Evolutionary conservation across 2,797 vertebrate genomes (phyloP), one percentile per base, ranked within the genome.

Genomic region (Anguilla anguilla): DNA sequence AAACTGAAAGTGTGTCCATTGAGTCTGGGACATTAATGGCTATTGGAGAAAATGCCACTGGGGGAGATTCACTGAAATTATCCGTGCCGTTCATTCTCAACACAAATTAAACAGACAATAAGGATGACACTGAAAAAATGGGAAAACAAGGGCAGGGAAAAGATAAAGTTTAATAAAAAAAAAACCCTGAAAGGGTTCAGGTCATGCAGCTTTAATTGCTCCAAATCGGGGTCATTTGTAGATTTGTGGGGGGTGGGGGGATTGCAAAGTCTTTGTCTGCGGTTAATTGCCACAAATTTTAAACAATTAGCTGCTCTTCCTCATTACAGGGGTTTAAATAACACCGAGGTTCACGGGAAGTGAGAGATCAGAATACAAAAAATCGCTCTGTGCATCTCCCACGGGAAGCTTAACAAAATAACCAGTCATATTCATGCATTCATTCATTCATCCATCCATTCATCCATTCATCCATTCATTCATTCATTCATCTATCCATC

Each of bases 201-300:
- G 39, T 46, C 22, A 31, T 13, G 77, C 77, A 25, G 43, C 10
- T 81, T n/a, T 81, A 81, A 81, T 81, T 81, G 77, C 43, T 19
- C 72, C 43, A 10, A 31, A 81, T 49, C 19, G 6, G 43, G 77
- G 77, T 46, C 43, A 46, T 81, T 81, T 81, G 77, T 43, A 46
- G 19, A 46, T 25, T 49, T 49, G 77, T 49, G 77, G 43, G 43
- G 72, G 35, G 31, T 43, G 43, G 43, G 72, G 35, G 31, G 43
- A n/a, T 81, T 10, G 43, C 39, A 11, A 49, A 81, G 15, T 19
- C 19, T 81, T 81, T 81, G 43, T 81, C 77, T 46, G 39, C 43
- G 25, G 77, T 81, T 81, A 81, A 81, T 81, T 81, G 77, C 77
- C 39, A 49, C 77, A 81, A 10, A 43, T 81, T 81, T 81, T 49